Percentiles rank a stretch among this genome's conserved stretches.
Conservation (phyloP, 2,888 invertebrate species). For the Cylindroiulus punctatus region DNA sequence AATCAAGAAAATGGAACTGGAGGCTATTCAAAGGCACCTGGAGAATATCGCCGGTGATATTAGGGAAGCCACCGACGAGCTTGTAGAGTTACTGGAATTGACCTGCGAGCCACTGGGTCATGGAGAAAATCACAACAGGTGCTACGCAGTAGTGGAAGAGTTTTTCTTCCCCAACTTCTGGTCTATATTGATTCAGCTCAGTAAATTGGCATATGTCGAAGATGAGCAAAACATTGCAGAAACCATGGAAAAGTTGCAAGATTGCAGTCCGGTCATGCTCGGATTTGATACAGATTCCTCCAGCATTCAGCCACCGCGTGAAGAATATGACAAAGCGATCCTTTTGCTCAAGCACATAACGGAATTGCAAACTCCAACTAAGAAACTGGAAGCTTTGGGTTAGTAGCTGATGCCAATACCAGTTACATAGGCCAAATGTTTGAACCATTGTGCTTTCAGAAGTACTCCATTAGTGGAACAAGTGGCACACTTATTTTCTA, state of each 20-base stretch:
- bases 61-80: conserved; percentile 28
- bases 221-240: conserved; percentile 43
- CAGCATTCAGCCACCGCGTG: neutral
- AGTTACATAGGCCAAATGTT: too few relatives aligned
- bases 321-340: conserved; percentile 34
- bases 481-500: neutral
- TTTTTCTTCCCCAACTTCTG: conserved; percentile 54
- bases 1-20: conserved; percentile 49
- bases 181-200: conserved; percentile 46
- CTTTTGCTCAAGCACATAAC: conserved; percentile 17
- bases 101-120: conserved; percentile 52
- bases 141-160: conserved; percentile 54
- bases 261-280: conserved; percentile 48
- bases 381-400: conserved; percentile 57
- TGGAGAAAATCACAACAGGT: conserved; percentile 50
- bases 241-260: conserved; percentile 47
- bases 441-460: too few relatives aligned
- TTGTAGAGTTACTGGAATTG: conserved; percentile 53
- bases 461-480: too few relatives aligned
- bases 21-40: conserved; percentile 54
- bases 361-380: conserved; percentile 41
- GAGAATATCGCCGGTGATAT: conserved; percentile 52
- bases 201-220: conserved; percentile 46
- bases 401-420: too few relatives aligned
- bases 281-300: conserved; percentile 40